These are phyloP conservation scores for Spinus pinus DNA, from an alignment of 2,797 vertebrate genomes.

Conservation along the genomic window DNA sequence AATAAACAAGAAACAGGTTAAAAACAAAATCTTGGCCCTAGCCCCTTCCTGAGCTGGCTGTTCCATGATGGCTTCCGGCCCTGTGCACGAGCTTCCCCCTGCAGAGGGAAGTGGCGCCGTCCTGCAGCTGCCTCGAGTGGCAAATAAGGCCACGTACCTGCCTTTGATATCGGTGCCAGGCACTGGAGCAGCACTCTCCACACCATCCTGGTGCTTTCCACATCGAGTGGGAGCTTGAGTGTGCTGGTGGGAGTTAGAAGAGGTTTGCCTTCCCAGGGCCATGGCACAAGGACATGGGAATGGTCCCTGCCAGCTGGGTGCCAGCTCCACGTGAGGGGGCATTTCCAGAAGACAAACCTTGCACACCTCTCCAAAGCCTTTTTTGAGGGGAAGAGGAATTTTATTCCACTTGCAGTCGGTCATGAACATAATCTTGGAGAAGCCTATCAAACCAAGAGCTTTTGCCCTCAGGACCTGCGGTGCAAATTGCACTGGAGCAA, in stretches of 20 bases:
- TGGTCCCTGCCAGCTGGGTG: rapidly evolving
- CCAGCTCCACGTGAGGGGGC: rapidly evolving
- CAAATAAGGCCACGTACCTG: background rate
- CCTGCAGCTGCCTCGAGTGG: background rate
- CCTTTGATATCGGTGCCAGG: background rate
- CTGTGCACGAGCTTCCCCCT: background rate
- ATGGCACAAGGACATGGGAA: rapidly evolving
- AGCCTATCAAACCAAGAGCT: rapidly evolving
- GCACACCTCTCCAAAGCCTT: background rate
- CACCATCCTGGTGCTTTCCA: rapidly evolving
- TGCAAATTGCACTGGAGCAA: rapidly evolving
- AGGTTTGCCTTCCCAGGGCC: background rate
- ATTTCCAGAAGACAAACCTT: background rate
- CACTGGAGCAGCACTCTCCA: background rate
- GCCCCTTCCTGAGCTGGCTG: constrained; percentile 50
- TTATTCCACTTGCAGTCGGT: background rate
- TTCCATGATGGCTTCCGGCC: constrained; percentile 38
- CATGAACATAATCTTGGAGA: background rate
- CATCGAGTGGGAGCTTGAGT: rapidly evolving
- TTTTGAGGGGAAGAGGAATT: rapidly evolving
- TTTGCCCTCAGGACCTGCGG: rapidly evolving
- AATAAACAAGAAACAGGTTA: constrained; percentile 65
- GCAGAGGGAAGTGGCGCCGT: background rate
- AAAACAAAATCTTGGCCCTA: constrained; percentile 47
- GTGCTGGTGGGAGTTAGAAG: background rate